These are phyloP conservation scores for Brotogeris chrysoptera DNA, from an alignment of 2,797 vertebrate genomes.

Conservation along the genomic window DNA sequence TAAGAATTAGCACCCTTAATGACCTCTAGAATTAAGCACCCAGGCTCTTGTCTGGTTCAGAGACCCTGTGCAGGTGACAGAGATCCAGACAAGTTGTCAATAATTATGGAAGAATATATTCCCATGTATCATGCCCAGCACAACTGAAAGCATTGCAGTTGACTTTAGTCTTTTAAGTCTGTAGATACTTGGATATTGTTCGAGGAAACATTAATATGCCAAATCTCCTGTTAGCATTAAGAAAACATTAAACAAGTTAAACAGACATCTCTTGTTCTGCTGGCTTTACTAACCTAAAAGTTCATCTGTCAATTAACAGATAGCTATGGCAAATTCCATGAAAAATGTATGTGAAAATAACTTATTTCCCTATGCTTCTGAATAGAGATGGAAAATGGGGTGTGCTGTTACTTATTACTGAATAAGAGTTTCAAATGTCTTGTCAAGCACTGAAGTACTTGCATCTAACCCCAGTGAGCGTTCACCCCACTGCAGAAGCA, in stretches of 20 bases:
- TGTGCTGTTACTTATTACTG: not conserved
- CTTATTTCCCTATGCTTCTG: not conserved
- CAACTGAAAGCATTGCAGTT: not conserved
- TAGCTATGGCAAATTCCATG: not conserved
- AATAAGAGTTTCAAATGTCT: not conserved
- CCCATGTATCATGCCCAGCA: not conserved
- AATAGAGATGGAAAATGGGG: not conserved
- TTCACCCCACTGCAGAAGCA: not conserved
- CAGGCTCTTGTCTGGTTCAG: not conserved
- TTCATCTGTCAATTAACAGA: not conserved
- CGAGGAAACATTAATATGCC: not conserved
- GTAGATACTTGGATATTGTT: constrained; percentile 36
- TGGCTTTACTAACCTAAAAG: not conserved
- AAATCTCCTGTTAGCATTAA: not conserved
- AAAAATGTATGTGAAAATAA: not conserved
- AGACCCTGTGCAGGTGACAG: not conserved
- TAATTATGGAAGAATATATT: not conserved
- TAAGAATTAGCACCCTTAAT: not conserved
- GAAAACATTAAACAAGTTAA: constrained; percentile 23
- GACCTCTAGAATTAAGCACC: not conserved
- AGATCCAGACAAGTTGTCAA: not conserved
- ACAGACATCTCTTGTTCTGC: not conserved
- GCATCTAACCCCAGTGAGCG: not conserved
- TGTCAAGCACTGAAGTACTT: not conserved
- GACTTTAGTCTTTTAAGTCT: constrained; percentile 6